phyloP scores from a whole-genome alignment of 2,113 vertebrate genomes.

The Dasyprocta punctata region DNA sequence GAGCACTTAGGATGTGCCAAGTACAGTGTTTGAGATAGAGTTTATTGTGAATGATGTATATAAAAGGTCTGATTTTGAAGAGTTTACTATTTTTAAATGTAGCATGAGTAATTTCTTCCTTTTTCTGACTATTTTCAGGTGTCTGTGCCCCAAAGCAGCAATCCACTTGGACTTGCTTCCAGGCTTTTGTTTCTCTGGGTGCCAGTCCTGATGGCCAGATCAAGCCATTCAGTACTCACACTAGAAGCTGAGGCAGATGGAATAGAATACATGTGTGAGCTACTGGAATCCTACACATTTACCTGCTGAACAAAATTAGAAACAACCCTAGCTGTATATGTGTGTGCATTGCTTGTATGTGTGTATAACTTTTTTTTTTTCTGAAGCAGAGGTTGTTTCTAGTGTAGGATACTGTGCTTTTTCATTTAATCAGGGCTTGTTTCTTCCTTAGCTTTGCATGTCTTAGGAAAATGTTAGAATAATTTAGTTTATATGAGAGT shows the following conservation, averaged over 20 bases:
- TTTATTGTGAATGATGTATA: not conserved
- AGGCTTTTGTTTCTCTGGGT: conserved; percentile 12
- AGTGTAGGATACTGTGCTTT: not conserved
- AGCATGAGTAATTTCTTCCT: not conserved
- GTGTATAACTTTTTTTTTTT: not conserved
- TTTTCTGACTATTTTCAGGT: not conserved
- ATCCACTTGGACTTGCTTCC: not conserved
- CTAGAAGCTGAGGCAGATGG: not conserved
- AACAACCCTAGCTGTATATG: not conserved
- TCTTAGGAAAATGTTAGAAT: not conserved
- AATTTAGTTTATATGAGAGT: not conserved
- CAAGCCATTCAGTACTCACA: not conserved
- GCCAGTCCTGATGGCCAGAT: not conserved
- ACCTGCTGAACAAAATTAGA: not conserved
- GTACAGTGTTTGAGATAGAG: not conserved
- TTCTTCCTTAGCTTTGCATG: not conserved
- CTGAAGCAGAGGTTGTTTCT: not conserved
- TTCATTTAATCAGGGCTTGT: not conserved
- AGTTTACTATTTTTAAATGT: not conserved
- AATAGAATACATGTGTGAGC: not conserved
- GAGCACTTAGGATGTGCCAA: not conserved
- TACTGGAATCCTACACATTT: not conserved
- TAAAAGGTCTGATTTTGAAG: not conserved
- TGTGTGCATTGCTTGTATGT: not conserved
- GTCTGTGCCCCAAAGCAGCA: not conserved